phyloP scores from a whole-genome alignment of 2,888 invertebrate genomes.

The Agelastica alni region DNA sequence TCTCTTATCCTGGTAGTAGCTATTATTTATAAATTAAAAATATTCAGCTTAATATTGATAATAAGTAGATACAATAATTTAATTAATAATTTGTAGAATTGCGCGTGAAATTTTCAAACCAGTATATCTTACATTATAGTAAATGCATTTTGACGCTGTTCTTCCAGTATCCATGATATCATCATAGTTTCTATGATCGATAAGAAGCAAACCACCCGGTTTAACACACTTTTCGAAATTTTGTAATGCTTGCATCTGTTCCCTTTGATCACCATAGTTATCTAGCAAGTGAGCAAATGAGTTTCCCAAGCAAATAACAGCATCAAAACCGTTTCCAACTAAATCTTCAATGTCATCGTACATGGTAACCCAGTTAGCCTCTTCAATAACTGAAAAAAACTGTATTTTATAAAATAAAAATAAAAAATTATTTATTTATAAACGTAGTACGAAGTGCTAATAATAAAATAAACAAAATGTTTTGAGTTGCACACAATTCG shows the following conservation, averaged over 20 bases:
- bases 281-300: slow-evolving; percentile 90
- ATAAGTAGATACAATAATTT: too few species aligned
- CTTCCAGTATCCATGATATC: slow-evolving; percentile 74
- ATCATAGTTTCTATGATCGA: slow-evolving; percentile 90
- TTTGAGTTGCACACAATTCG: too few species aligned
- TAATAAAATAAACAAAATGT: background rate
- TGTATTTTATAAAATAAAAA: too few species aligned
- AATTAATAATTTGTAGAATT: too few species aligned
- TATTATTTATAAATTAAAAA: too few species aligned
- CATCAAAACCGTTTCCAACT: slow-evolving; percentile 75
- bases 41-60: too few species aligned
- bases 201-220: slow-evolving; percentile 81
- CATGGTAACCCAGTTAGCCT: slow-evolving; percentile 87
- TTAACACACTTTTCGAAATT: slow-evolving; percentile 84
- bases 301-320: slow-evolving; percentile 87
- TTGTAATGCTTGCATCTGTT: slow-evolving; percentile 75
- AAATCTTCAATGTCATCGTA: slow-evolving; percentile 72
- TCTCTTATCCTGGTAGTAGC: too few species aligned
- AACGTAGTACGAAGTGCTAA: background rate
- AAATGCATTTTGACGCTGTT: slow-evolving; percentile 82
- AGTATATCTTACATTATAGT: slow-evolving; percentile 90
- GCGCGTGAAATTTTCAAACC: too few species aligned
- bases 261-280: slow-evolving; percentile 75
- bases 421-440: too few species aligned
- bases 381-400: slow-evolving; percentile 77